These are phyloP conservation scores for Drepana arcuata DNA, from an alignment of 1,140 invertebrate genomes.

Conservation along the genomic window DNA sequence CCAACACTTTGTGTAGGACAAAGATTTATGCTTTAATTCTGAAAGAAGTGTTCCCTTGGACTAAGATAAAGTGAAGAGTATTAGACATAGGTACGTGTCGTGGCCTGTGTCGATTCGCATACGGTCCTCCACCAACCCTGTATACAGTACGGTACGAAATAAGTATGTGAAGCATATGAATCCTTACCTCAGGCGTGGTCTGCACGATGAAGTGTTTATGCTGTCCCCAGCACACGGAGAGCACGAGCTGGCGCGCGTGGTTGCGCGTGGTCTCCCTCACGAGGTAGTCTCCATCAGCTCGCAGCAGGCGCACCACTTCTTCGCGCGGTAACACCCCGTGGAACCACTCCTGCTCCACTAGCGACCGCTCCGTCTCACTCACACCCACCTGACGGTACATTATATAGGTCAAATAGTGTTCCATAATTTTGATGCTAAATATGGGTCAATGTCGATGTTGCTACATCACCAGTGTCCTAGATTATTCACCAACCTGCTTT, in stretches of 20 bases:
- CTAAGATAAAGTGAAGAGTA: too few relatives aligned
- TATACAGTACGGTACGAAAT: too few relatives aligned
- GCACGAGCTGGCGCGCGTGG: slow-evolving; percentile 92
- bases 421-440: too few relatives aligned
- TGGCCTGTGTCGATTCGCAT: too few relatives aligned
- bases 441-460: too few relatives aligned
- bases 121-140: too few relatives aligned
- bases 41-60: too few relatives aligned
- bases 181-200: slow-evolving; percentile 89
- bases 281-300: slow-evolving; percentile 93
- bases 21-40: neutral
- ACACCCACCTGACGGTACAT: slow-evolving; percentile 55
- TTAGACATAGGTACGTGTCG: too few relatives aligned
- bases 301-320: slow-evolving; percentile 92
- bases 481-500: too few relatives aligned
- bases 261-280: slow-evolving; percentile 95
- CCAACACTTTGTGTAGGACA: neutral
- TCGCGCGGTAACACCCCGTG: slow-evolving; percentile 96
- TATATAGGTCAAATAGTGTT: too few relatives aligned
- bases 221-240: slow-evolving; percentile 96
- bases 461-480: too few relatives aligned
- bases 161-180: too few relatives aligned
- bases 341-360: slow-evolving; percentile 96
- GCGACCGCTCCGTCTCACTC: slow-evolving; percentile 66
- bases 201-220: slow-evolving; percentile 99